These are phyloP conservation scores for Stegostoma tigrinum DNA, from an alignment of 2,113 vertebrate genomes.

Conservation along the genomic window DNA sequence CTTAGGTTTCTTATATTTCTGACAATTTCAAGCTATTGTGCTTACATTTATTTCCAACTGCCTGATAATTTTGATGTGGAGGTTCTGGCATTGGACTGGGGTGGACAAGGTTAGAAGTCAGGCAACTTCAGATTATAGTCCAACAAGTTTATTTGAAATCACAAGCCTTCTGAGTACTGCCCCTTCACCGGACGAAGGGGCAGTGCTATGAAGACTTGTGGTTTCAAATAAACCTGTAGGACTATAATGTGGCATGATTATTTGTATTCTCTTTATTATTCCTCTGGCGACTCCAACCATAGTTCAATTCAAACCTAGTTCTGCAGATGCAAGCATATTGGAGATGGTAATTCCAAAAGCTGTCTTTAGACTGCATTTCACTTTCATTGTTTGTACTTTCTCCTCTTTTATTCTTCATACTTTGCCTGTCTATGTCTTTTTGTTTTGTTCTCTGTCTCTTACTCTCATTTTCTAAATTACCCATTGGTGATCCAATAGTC, in stretches of 20 bases:
- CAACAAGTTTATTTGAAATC: no score
- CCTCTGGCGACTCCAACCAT: not conserved
- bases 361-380: not conserved
- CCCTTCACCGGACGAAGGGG: no score
- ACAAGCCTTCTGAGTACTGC: no score
- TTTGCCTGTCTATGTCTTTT: not conserved
- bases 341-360: not conserved
- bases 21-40: not conserved
- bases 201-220: no score
- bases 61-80: not conserved
- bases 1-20: slow-evolving; percentile 7
- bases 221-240: no score
- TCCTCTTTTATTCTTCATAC: not conserved
- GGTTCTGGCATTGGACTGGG: no score
- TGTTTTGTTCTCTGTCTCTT: not conserved
- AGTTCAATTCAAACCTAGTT: not conserved
- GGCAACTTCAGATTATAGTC: no score
- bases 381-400: not conserved
- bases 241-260: not conserved
- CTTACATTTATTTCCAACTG: not conserved
- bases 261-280: slow-evolving; percentile 2
- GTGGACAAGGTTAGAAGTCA: no score
- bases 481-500: not conserved
- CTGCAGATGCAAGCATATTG: not conserved
- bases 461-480: not conserved